Evolutionary conservation across 2,797 vertebrate genomes (phyloP).

Genomic region (Microchirus variegatus): DNA sequence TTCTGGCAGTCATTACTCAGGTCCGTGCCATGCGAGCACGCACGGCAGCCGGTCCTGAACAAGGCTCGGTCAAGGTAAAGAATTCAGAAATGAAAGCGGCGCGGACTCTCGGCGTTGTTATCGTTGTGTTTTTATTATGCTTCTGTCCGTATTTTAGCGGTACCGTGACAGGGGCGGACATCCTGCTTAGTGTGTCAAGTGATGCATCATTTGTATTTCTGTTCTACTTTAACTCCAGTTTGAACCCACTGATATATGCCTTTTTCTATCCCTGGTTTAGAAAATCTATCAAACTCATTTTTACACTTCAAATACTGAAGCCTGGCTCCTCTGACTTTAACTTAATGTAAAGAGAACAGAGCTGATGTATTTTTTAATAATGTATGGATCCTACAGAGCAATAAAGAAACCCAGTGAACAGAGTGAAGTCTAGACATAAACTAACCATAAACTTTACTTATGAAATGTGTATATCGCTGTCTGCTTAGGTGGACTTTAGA

Average conservation of each 20-base stretch:
- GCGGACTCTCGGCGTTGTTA: constrained; percentile 31
- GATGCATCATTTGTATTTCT: rapidly evolving
- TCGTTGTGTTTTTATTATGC: constrained; percentile 28
- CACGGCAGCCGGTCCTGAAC: too few relatives aligned
- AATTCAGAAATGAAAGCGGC: constrained; percentile 43
- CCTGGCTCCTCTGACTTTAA: constrained; percentile 14
- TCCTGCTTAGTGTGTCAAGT: too few relatives aligned
- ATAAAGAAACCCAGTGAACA: too few relatives aligned
- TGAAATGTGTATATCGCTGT: too few relatives aligned
- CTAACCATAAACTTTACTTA: too few relatives aligned
- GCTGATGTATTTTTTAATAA: too few relatives aligned
- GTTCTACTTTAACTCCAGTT: constrained; percentile 19
- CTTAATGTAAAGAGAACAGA: too few relatives aligned
- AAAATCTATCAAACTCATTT: constrained; percentile 17
- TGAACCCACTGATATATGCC: constrained; percentile 42
- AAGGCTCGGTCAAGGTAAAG: neutral
- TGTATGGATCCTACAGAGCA: too few relatives aligned
- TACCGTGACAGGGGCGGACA: neutral
- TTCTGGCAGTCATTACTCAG: constrained; percentile 5
- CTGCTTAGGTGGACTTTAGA: too few relatives aligned
- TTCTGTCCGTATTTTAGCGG: constrained; percentile 14
- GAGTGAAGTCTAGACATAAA: too few relatives aligned
- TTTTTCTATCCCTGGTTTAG: constrained; percentile 44
- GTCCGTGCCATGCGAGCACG: constrained; percentile 13
- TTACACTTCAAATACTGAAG: constrained; percentile 30